Base-by-base conservation (phyloP, 2,797 vertebrate species). In the Odontamblyopus lacepedii region DNA sequence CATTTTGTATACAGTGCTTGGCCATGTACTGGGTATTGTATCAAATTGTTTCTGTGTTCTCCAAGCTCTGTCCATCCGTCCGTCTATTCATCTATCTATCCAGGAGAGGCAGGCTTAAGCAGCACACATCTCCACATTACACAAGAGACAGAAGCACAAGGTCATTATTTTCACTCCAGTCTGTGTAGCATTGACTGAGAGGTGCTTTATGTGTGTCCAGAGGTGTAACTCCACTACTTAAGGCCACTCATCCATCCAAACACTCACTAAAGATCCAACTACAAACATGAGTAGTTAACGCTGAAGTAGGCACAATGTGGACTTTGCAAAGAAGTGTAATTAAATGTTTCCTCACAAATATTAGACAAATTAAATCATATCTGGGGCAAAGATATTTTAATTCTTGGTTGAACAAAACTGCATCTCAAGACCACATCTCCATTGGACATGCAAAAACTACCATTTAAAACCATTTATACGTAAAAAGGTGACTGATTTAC, bases 211-310 rank as follows among this genome's bases (percentile, higher is more conserved):
- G 57, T 27, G 57, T 12, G 13, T 15, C 13, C 6, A 7, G 11
- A 27, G 23, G 56, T 59, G 56, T 11, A 59, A 27, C 23, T 59
- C 13, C 12, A 12, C 26, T 1, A 26, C 60, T 35, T 19, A 6
- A 61, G 60, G 29, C 30, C 27, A 61, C 29, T 19, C 60, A 61
- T 61, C 60, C 60, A 61, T 61, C 30, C 15, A 35, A 61, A 32
- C 60, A 32, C 23, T 59, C 23, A 15, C 9, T 59, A 59, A 59
- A 9, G 53, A 48, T 15, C 44, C 3, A 48, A 48, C 44, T 55
- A n/a, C 53, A 55, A 2, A 23, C 19, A 19, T 23, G 51, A 55
- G 53, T n/a, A 23, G 53, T 55, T n/a, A 55, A 55, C 7, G 53
- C 53, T 55, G 53, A 55, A 23, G 53, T 8, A 8, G 53, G 19